A percentile compares a stretch with the other conserved stretches of the same genome.
These are phyloP conservation scores for Hydrolagus affinis DNA, from an alignment of 2,113 vertebrate species.

Conservation along the genomic window DNA sequence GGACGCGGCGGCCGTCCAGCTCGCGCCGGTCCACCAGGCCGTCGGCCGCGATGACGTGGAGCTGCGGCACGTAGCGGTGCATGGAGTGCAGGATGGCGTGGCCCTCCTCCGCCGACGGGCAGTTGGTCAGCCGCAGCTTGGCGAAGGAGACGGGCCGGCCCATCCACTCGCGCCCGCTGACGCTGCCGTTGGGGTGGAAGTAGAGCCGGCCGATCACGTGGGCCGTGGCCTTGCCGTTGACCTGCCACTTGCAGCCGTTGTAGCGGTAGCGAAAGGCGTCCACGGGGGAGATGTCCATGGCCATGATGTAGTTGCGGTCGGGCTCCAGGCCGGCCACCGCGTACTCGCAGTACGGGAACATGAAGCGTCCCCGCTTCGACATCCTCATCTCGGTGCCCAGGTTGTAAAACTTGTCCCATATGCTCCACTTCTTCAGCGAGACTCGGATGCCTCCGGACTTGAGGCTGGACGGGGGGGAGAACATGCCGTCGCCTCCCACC, in stretches of 20 bases:
- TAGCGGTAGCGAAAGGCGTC: constrained; percentile 5
- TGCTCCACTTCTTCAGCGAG: constrained; percentile 20
- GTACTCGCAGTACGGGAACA: constrained; percentile 27
- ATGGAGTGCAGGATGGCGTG: constrained; percentile 20
- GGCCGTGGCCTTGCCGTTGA: not conserved
- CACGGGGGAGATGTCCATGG: constrained; percentile 21
- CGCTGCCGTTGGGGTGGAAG: constrained; percentile 21
- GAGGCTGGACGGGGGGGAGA: constrained; percentile 5
- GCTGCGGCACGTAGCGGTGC: constrained; percentile 14
- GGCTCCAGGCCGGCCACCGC: not conserved
- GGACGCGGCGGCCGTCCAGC: not conserved
- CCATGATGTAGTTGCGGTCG: constrained; percentile 20
- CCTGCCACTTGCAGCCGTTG: constrained; percentile 24
- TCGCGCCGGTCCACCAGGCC: not conserved
- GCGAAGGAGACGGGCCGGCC: not conserved
- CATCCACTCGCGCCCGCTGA: constrained; percentile 5
- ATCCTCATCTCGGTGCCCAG: constrained; percentile 26
- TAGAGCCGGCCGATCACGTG: constrained; percentile 22
- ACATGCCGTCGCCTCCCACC: not conserved
- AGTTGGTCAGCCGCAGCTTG: constrained; percentile 7
- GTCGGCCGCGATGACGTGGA: constrained; percentile 16
- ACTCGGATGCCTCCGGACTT: not conserved
- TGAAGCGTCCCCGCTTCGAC: constrained; percentile 9
- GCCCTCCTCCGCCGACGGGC: not conserved
- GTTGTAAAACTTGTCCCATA: constrained; percentile 26